These are phyloP conservation scores for Drosophila crucigera DNA, from an alignment of 2,888 invertebrate genomes.

Conservation along the genomic window DNA sequence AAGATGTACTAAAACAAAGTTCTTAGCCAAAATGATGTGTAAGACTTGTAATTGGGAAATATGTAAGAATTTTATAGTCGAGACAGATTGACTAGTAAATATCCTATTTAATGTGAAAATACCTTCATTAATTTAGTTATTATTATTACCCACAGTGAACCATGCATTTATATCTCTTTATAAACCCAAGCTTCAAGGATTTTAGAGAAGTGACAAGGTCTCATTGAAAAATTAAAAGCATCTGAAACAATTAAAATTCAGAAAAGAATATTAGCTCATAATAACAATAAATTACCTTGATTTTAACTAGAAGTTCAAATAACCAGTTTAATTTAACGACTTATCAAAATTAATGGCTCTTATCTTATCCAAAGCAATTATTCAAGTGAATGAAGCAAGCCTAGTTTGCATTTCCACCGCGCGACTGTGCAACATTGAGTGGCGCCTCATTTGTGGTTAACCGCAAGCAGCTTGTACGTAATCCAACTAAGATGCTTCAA, in stretches of 20 bases:
- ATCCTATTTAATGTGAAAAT: too few relatives aligned
- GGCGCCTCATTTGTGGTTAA: slow-evolving; percentile 43
- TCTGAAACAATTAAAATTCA: not conserved
- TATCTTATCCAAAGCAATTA: not conserved
- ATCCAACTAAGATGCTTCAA: slow-evolving; percentile 78
- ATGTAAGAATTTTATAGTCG: not conserved
- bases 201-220: not conserved
- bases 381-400: not conserved
- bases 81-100: not conserved
- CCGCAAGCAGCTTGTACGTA: slow-evolving; percentile 65
- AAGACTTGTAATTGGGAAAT: not conserved
- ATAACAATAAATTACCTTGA: not conserved
- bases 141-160: not conserved
- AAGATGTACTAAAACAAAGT: not conserved
- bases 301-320: not conserved
- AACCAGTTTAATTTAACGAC: not conserved
- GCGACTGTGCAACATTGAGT: slow-evolving; percentile 15
- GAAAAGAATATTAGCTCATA: not conserved
- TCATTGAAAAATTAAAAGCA: not conserved
- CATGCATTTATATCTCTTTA: not conserved
- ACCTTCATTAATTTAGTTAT: too few relatives aligned
- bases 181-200: accelerated
- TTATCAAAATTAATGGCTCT: not conserved
- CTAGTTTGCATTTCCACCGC: not conserved
- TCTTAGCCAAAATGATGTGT: not conserved